Conservation (phyloP, 2,797 vertebrate genomes). For the Mus caroli region DNA sequence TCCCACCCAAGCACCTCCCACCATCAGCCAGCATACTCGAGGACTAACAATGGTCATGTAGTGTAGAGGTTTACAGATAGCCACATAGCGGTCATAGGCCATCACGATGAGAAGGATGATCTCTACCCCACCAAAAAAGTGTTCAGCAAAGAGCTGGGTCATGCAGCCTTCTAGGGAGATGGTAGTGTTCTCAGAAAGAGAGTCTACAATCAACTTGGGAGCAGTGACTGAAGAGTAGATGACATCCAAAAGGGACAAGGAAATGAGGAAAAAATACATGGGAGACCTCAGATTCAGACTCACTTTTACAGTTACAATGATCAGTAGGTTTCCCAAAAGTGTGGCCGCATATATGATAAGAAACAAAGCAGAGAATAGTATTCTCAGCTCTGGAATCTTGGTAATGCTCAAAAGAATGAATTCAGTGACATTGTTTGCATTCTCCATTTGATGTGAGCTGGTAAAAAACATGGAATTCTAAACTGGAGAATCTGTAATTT, state of each 20-base stretch:
- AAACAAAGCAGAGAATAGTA: conserved; percentile 67
- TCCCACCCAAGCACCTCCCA: not conserved
- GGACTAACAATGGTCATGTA: conserved; percentile 28
- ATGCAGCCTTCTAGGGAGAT: conserved; percentile 68
- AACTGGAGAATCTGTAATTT: not conserved
- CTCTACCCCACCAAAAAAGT: conserved; percentile 60
- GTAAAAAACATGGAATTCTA: not conserved
- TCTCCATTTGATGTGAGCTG: not conserved
- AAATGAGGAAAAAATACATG: conserved; percentile 77
- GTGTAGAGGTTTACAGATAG: conserved; percentile 68
- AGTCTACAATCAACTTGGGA: conserved; percentile 73
- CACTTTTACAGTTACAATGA: conserved; percentile 58
- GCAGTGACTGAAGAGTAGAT: conserved; percentile 68
- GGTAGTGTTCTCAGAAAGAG: conserved; percentile 36
- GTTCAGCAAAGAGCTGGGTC: conserved; percentile 56
- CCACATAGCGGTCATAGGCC: conserved; percentile 51
- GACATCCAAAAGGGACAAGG: conserved; percentile 70
- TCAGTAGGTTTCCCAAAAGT: conserved; percentile 67
- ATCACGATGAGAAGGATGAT: conserved; percentile 56
- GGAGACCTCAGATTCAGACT: conserved; percentile 70
- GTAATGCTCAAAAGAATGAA: conserved; percentile 75
- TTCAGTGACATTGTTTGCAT: conserved; percentile 41
- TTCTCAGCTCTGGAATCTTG: not conserved
- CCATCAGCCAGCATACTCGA: not conserved
- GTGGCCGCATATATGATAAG: conserved; percentile 65